A percentile compares a stretch with the other conserved stretches of the same genome.
These are phyloP conservation scores for Neodiprion pinetum DNA, from an alignment of 1,140 invertebrate genomes.

Conservation along the genomic window DNA sequence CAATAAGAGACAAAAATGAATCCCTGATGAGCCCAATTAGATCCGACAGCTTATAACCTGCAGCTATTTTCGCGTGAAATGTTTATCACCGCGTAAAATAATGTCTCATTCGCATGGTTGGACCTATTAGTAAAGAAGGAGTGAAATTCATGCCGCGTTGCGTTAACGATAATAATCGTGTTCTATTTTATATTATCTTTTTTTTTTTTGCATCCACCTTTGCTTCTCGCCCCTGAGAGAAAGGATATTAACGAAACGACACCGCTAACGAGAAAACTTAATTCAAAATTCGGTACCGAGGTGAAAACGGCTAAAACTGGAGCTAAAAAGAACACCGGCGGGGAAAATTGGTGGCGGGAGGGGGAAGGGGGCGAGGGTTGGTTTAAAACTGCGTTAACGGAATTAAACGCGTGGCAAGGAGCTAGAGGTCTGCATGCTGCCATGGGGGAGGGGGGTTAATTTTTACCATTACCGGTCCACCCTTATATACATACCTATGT, in stretches of 20 bases:
- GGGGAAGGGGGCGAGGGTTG: background rate
- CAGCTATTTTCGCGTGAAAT: no score
- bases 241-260: background rate
- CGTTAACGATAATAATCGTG: no score
- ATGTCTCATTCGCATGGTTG: no score
- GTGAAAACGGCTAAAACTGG: background rate
- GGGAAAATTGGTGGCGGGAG: no score
- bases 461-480: background rate
- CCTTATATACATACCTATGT: background rate
- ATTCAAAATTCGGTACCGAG: background rate
- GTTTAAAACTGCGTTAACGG: slow-evolving; percentile 4
- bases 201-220: no score
- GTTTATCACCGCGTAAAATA: no score
- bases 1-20: no score
- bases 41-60: no score
- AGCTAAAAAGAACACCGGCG: background rate
- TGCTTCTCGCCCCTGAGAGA: background rate
- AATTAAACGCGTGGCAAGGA: slow-evolving; percentile 3
- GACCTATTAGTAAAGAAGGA: no score
- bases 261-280: slow-evolving; percentile 2
- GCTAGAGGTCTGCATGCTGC: background rate
- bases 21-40: no score
- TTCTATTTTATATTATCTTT: no score
- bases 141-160: no score
- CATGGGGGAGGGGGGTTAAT: background rate